Base-by-base conservation (phyloP, 2,797 vertebrate species). In the Molothrus aeneus region DNA sequence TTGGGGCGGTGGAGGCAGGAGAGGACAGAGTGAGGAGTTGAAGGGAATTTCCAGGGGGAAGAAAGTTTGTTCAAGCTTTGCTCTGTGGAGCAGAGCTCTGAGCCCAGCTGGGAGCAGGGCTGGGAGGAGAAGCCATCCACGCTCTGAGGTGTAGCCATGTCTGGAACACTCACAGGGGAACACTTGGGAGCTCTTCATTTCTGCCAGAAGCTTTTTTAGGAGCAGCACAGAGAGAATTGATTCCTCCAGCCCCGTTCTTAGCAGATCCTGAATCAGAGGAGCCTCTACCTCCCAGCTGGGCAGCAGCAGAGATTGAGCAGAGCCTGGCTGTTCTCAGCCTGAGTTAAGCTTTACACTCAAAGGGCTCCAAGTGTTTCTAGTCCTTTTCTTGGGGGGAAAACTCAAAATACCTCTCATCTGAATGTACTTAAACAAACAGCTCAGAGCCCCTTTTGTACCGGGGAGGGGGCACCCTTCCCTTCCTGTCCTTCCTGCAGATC, bases 301-400 rank as follows among this genome's bases (percentile, higher is more conserved):
- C 56, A 57, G 61, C 77, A 82, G 80, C 81, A 93, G 80, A 73
- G 92, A 31, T 60, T 14, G 77, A 83, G 14, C 64, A n/a, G 53
- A 47, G 59, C 72, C 86, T 43, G 32, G 59, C 13, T 6, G 40
- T 21, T 75, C 92, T 81, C 65, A 54, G 63, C 66, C 68, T 63
- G 29, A 80, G 61, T 90, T 80, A 31, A 80, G 85, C 93, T 91
- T 93, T 96, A 88, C 71, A 86, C 93, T 86, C 82, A 79, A 95
- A 97, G 96, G 95, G 90, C 95, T 97, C 89, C 90, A 86, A 92
- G 96, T 60, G 79, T 95, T 93, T 85, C 90, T 95, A 86, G 47
- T 60, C 51, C 87, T 92, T 93, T 79, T 78, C 61, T 40, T 1
- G 45, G 7, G 24, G 50, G 51, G 57, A 47, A 47, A 63, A 83